A percentile compares a stretch with the other conserved stretches of the same genome.
Evolutionary conservation across 64 coral and sea anemone genomes (phyloP).

Genomic region (Hydrozoanthus tunicans): DNA sequence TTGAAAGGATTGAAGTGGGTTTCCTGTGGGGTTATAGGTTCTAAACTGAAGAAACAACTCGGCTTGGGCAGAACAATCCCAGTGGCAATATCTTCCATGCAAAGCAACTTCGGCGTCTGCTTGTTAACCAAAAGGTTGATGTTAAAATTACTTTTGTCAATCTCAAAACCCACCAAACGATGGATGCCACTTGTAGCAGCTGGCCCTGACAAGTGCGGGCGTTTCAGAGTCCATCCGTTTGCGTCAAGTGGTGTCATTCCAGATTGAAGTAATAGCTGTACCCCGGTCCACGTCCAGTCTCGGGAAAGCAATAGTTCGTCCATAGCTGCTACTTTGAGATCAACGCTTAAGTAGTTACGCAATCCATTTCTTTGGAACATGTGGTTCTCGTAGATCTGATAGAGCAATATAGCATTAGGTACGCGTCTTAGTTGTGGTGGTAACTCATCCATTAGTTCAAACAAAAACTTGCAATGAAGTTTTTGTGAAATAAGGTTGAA

Average conservation of each 20-base stretch:
- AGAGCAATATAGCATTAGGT: conserved; percentile 43
- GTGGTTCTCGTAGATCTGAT: conserved; percentile 59
- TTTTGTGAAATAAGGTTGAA: conserved; percentile 40
- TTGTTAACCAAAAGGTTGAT: conserved; percentile 14
- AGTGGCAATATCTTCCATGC: conserved; percentile 62
- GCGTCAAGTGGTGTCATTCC: conserved; percentile 24
- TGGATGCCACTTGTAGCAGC: conserved; percentile 47
- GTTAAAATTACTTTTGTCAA: conserved; percentile 46
- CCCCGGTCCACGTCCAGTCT: conserved; percentile 44
- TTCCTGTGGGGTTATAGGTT: conserved; percentile 43
- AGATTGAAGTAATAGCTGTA: conserved; percentile 44
- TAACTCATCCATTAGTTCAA: conserved; percentile 48
- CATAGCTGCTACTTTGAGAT: conserved; percentile 52
- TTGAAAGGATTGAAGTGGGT: conserved; percentile 61
- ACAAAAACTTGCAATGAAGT: conserved; percentile 48
- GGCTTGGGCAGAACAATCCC: conserved; percentile 32
- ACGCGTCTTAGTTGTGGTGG: conserved; percentile 37
- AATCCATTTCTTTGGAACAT: conserved; percentile 42
- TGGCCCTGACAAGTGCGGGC: conserved; percentile 26
- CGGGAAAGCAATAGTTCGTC: conserved; percentile 26
- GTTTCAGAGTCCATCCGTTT: conserved; percentile 27
- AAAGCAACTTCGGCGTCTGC: conserved; percentile 11
- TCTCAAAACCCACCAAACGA: conserved; percentile 54
- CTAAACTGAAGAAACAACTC: conserved; percentile 54
- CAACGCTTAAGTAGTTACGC: background rate